These are phyloP conservation scores for Geotrypetes seraphini DNA, from an alignment of 2,797 vertebrate genomes.

Conservation along the genomic window DNA sequence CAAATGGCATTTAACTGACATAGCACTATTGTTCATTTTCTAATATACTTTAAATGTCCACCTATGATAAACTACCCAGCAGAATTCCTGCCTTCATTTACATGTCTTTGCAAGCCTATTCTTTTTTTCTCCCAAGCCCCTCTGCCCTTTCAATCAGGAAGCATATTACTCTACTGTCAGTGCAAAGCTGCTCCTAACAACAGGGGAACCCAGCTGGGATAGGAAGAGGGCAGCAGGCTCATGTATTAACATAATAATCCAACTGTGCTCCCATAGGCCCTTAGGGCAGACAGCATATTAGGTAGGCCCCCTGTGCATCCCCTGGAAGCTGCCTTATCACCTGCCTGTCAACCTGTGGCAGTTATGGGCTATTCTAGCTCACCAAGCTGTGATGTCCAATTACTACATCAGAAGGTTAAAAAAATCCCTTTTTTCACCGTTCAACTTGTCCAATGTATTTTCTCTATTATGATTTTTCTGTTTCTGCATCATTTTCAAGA, in stretches of 20 bases:
- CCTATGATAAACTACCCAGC: slow-evolving; percentile 37
- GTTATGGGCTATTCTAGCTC: slow-evolving; percentile 37
- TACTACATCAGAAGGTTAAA: slow-evolving; percentile 38
- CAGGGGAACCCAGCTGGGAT: slow-evolving; percentile 96
- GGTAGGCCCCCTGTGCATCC: slow-evolving; percentile 71
- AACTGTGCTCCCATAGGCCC: slow-evolving; percentile 89
- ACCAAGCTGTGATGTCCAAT: slow-evolving; percentile 40
- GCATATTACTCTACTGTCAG: slow-evolving; percentile 99
- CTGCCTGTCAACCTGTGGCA: slow-evolving; percentile 89
- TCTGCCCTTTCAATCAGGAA: slow-evolving; percentile 98
- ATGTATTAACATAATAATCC: slow-evolving; percentile 99
- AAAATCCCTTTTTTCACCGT: slow-evolving; percentile 34
- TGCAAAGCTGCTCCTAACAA: slow-evolving; percentile 95
- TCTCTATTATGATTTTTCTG: slow-evolving; percentile 1
- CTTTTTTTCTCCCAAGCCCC: slow-evolving; percentile 74
- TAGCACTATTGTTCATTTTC: slow-evolving; percentile 31
- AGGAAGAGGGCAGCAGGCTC: slow-evolving; percentile 93
- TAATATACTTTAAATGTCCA: slow-evolving; percentile 37
- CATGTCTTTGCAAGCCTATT: slow-evolving; percentile 74
- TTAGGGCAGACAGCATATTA: slow-evolving; percentile 94
- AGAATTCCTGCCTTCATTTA: slow-evolving; percentile 72
- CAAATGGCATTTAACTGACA: slow-evolving; percentile 39
- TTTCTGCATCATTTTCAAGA: too few relatives aligned
- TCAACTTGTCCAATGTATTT: slow-evolving; percentile 17
- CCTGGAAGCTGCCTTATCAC: slow-evolving; percentile 61